Conservation (phyloP, 1,140 invertebrate species). For the Copidosoma floridanum region DNA sequence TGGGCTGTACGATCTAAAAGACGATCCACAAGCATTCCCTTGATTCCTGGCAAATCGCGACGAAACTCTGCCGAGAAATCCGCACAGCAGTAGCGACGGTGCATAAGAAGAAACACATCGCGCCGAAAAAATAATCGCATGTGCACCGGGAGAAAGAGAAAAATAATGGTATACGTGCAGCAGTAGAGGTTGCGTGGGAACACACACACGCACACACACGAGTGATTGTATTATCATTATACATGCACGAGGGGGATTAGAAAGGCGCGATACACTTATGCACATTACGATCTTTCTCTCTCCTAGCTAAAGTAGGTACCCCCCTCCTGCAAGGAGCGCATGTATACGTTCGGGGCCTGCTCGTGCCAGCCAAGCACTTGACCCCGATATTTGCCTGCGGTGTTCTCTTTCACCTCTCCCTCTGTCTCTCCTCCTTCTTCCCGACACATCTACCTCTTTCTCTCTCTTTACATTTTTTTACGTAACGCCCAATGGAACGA, state of each 20-base stretch:
- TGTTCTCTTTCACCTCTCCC: conserved; percentile 35
- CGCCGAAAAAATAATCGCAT: neutral
- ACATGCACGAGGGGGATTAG: conserved; percentile 42
- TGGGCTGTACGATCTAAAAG: too few relatives aligned
- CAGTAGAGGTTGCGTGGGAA: too few relatives aligned
- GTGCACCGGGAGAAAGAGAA: too few relatives aligned
- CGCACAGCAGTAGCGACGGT: neutral
- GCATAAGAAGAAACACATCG: neutral
- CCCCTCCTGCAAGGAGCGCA: conserved; percentile 35
- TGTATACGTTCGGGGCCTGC: conserved; percentile 1
- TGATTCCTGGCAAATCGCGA: too few relatives aligned
- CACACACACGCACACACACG: neutral
- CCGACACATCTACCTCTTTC: neutral
- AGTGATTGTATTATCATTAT: neutral
- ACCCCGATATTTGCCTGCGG: conserved; percentile 36
- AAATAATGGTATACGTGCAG: too few relatives aligned
- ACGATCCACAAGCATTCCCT: too few relatives aligned
- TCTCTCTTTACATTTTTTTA: conserved; percentile 2
- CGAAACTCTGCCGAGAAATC: too few relatives aligned
- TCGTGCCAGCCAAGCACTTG: conserved; percentile 33
- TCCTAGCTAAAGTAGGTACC: conserved; percentile 44
- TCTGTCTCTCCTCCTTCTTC: conserved; percentile 1
- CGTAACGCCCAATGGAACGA: neutral
- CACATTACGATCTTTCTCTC: conserved; percentile 27
- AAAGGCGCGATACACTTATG: conserved; percentile 34